These are phyloP conservation scores for Bombus pascuorum DNA, from an alignment of 1,140 invertebrate genomes.

Conservation along the genomic window DNA sequence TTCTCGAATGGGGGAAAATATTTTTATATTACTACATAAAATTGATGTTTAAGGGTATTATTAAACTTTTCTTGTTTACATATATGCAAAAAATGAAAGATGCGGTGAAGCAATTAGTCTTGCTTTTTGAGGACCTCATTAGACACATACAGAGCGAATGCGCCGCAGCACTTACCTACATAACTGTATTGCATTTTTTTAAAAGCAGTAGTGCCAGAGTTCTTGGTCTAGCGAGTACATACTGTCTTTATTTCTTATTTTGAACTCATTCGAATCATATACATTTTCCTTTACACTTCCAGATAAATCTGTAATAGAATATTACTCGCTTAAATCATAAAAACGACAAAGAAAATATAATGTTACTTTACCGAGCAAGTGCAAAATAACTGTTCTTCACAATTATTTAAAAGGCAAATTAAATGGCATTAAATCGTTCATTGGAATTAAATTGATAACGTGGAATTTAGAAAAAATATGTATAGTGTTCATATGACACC, in stretches of 20 bases:
- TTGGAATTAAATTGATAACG: background rate
- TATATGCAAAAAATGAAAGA: slow-evolving; percentile 3
- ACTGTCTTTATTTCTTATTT: slow-evolving; percentile 14
- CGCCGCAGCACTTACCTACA: slow-evolving; percentile 53
- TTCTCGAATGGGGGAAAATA: background rate
- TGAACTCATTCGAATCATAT: background rate
- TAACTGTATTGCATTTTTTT: slow-evolving; percentile 46
- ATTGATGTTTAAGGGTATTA: background rate
- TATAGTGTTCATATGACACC: slow-evolving; percentile 75
- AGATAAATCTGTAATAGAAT: background rate
- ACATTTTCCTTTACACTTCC: background rate
- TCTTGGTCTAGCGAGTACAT: slow-evolving; percentile 45
- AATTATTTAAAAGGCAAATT: background rate
- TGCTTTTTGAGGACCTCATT: slow-evolving; percentile 72
- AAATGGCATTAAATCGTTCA: background rate
- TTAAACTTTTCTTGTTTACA: background rate
- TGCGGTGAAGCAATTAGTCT: slow-evolving; percentile 68
- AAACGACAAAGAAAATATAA: background rate
- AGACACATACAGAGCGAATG: slow-evolving; percentile 61
- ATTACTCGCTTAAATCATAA: background rate
- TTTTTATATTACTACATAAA: background rate
- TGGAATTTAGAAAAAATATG: slow-evolving; percentile 56
- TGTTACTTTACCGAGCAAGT: background rate
- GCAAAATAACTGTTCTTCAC: background rate
- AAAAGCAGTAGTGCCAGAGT: slow-evolving; percentile 40